Evolutionary conservation across 2,797 vertebrate genomes (phyloP).

Genomic region (Catostomus latipinnis): DNA sequence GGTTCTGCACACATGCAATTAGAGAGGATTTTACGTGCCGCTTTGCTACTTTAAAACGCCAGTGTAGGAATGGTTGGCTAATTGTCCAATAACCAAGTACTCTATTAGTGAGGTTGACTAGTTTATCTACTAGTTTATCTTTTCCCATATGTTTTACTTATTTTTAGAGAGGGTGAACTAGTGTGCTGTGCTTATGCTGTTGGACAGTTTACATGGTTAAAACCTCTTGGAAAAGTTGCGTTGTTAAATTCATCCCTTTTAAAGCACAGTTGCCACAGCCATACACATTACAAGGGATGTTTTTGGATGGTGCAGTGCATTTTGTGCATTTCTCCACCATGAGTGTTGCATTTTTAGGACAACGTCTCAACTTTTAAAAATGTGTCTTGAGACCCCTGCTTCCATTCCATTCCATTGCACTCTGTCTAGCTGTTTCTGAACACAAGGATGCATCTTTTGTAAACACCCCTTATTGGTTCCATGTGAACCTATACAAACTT

Average conservation of each 20-base stretch:
- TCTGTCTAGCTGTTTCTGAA: no score
- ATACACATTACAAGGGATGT: background rate
- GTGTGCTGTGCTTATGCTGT: background rate
- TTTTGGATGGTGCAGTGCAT: background rate
- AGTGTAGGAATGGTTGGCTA: no score
- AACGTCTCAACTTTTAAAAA: no score
- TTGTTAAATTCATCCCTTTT: background rate
- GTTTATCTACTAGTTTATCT: background rate
- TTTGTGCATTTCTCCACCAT: background rate
- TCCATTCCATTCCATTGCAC: no score
- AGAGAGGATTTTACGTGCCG: conserved; percentile 34
- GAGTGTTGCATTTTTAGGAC: background rate
- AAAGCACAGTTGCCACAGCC: background rate
- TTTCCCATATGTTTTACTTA: background rate
- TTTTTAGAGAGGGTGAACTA: background rate
- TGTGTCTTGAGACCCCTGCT: no score
- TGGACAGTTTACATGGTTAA: background rate
- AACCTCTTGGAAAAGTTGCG: background rate
- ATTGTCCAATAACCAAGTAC: no score
- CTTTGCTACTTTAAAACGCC: background rate
- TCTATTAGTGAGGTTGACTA: background rate
- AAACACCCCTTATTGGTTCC: no score
- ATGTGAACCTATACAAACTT: no score
- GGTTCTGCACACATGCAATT: conserved; percentile 33
- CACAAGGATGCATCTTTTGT: no score